These are phyloP conservation scores for Cremastinae sp. DNA, from an alignment of 2,888 invertebrate species.

Conservation along the genomic window DNA sequence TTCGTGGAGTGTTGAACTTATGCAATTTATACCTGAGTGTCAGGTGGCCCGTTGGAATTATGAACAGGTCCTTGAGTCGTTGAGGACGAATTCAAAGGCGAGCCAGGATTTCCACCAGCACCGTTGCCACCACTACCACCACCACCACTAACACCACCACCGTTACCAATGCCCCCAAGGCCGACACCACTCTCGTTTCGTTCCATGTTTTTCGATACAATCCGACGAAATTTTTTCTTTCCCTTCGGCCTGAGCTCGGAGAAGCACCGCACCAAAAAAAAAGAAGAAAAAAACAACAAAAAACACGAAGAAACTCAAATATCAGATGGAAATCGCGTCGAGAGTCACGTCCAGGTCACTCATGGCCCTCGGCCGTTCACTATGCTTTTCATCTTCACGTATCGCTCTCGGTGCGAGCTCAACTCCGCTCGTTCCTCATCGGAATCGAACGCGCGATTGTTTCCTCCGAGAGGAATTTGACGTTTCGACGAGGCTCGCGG, in stretches of 20 bases:
- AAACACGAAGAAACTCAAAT: neutral
- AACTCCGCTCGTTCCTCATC: neutral
- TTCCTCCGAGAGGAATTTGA: slow-evolving; percentile 1
- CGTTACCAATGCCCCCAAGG: slow-evolving; percentile 65
- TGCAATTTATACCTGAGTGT: slow-evolving; percentile 70
- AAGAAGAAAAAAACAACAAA: slow-evolving; percentile 33
- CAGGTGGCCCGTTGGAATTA: slow-evolving; percentile 70
- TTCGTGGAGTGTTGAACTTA: neutral
- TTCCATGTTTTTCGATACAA: slow-evolving; percentile 65
- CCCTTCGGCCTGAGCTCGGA: neutral
- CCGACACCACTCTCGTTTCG: slow-evolving; percentile 71
- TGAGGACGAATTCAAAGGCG: slow-evolving; percentile 70
- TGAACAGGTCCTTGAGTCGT: slow-evolving; percentile 70
- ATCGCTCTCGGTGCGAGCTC: no score
- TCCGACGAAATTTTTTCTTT: slow-evolving; percentile 15
- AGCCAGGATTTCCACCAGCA: slow-evolving; percentile 70
- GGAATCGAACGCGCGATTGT: neutral
- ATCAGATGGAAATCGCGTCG: slow-evolving; percentile 2
- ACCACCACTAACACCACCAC: slow-evolving; percentile 65
- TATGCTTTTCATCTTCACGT: no score
- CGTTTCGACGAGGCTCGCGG: slow-evolving; percentile 16
- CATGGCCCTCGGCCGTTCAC: no score
- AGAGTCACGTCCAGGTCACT: slow-evolving; percentile 19
- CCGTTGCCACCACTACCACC: slow-evolving; percentile 54
- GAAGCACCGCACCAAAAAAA: slow-evolving; percentile 24